These are phyloP conservation scores for Notothenia rossii DNA, from an alignment of 2,113 vertebrate genomes.

Conservation along the genomic window DNA sequence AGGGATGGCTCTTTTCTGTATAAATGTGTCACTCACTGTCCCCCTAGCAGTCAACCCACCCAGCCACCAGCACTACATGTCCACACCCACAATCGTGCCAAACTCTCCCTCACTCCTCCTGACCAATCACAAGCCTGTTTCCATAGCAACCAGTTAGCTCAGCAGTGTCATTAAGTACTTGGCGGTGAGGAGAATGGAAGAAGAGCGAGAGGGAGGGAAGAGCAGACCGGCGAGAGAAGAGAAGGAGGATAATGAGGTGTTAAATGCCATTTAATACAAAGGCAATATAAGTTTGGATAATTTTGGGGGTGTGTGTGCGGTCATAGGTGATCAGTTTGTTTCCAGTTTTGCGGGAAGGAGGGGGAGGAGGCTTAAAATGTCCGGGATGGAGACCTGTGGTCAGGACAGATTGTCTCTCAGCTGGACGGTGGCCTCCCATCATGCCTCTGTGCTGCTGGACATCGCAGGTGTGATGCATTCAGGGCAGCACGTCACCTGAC, in stretches of 20 bases:
- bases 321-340: slow-evolving; percentile 2
- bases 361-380: slow-evolving; percentile 23
- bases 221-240: slow-evolving; percentile 17
- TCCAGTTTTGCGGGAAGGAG: slow-evolving; percentile 22
- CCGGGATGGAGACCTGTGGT: slow-evolving; percentile 40
- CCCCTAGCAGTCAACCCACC: slow-evolving; percentile 16
- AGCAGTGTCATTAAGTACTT: slow-evolving; percentile 81
- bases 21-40: slow-evolving; percentile 46
- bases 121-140: slow-evolving; percentile 80
- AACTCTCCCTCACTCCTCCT: slow-evolving; percentile 66
- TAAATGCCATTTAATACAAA: slow-evolving; percentile 60
- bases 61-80: slow-evolving; percentile 42
- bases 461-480: slow-evolving; percentile 42
- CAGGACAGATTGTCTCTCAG: slow-evolving; percentile 73
- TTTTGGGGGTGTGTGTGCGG: slow-evolving; percentile 21
- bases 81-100: slow-evolving; percentile 57
- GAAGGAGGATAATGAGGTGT: slow-evolving; percentile 30
- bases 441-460: slow-evolving; percentile 44
- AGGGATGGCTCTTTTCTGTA: slow-evolving; percentile 25
- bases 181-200: slow-evolving; percentile 76
- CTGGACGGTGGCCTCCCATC: slow-evolving; percentile 58
- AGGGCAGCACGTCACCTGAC: slow-evolving; percentile 20
- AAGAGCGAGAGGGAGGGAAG: slow-evolving; percentile 59
- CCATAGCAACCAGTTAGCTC: slow-evolving; percentile 80
- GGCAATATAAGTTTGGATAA: slow-evolving; percentile 8